phyloP scores from a whole-genome alignment of 1,140 invertebrate species.

The Agraylea sexmaculata region DNA sequence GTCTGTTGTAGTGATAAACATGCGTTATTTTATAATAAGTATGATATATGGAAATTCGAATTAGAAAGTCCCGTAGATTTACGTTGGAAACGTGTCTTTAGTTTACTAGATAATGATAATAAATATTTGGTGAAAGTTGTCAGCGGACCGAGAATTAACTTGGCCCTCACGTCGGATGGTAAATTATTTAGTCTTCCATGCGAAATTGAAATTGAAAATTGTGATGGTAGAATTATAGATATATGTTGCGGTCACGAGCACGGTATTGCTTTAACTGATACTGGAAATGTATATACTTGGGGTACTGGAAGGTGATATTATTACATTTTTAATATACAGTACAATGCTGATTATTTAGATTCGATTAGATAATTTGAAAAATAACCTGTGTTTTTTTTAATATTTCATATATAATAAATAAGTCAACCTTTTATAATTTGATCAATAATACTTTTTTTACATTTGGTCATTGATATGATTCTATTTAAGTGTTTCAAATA shows the following conservation, averaged over 20 bases:
- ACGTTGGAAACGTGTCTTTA: background rate
- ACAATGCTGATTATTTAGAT: background rate
- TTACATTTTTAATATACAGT: background rate
- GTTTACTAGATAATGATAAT: constrained; percentile 3
- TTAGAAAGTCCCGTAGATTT: background rate
- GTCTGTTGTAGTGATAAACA: constrained; percentile 15
- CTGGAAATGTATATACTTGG: constrained; percentile 65
- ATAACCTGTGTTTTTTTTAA: no score
- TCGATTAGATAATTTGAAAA: constrained; percentile 2
- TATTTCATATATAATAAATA: no score
- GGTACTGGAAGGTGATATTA: constrained; percentile 65
- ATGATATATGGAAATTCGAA: constrained; percentile 4
- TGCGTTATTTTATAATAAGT: constrained; percentile 15
- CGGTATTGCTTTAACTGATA: constrained; percentile 54
- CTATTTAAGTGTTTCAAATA: no score
- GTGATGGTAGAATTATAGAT: constrained; percentile 44
- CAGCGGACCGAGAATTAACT: constrained; percentile 31
- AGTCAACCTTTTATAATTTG: no score
- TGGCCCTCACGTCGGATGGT: constrained; percentile 40
- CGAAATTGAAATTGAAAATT: constrained; percentile 41
- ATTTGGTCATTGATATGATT: no score
- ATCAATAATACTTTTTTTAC: no score
- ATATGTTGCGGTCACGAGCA: constrained; percentile 71
- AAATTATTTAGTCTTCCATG: constrained; percentile 47
- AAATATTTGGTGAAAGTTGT: constrained; percentile 26